These are phyloP conservation scores for Carcharodon carcharias DNA, from an alignment of 2,797 vertebrate species.

Conservation along the genomic window DNA sequence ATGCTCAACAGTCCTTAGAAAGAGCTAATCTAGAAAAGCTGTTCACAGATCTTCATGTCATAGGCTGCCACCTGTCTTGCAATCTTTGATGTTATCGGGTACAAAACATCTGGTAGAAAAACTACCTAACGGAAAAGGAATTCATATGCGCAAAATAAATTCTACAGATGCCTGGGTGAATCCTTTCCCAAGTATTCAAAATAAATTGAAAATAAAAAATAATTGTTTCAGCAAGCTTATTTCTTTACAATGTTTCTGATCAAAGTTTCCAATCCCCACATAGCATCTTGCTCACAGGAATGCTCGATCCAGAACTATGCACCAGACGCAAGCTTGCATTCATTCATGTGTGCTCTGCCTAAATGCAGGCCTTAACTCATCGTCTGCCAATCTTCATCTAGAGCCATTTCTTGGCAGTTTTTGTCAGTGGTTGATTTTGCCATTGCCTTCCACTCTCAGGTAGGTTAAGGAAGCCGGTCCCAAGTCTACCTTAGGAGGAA, in stretches of 20 bases:
- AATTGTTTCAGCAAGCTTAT: neutral
- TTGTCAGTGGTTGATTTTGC: neutral
- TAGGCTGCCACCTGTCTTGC: neutral
- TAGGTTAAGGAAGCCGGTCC: neutral
- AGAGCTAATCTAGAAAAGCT: neutral
- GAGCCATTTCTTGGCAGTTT: neutral
- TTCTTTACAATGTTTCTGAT: neutral
- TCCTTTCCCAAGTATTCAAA: neutral
- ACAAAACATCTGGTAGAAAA: slow-evolving; percentile 28
- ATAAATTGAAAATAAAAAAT: neutral
- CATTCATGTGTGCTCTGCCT: neutral
- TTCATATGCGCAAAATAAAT: neutral
- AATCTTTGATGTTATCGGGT: slow-evolving; percentile 34
- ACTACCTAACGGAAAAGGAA: slow-evolving; percentile 30
- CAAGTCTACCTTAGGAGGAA: neutral
- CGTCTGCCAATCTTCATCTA: neutral
- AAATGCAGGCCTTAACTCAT: neutral
- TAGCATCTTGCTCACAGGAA: neutral
- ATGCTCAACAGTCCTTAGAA: neutral
- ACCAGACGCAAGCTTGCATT: neutral
- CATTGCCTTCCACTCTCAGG: neutral
- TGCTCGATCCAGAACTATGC: neutral
- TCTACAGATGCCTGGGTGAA: neutral
- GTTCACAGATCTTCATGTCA: neutral
- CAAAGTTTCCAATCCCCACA: neutral